These are phyloP conservation scores for Hydrocynus forskahlii DNA, from an alignment of 2,797 vertebrate genomes.

Conservation along the genomic window DNA sequence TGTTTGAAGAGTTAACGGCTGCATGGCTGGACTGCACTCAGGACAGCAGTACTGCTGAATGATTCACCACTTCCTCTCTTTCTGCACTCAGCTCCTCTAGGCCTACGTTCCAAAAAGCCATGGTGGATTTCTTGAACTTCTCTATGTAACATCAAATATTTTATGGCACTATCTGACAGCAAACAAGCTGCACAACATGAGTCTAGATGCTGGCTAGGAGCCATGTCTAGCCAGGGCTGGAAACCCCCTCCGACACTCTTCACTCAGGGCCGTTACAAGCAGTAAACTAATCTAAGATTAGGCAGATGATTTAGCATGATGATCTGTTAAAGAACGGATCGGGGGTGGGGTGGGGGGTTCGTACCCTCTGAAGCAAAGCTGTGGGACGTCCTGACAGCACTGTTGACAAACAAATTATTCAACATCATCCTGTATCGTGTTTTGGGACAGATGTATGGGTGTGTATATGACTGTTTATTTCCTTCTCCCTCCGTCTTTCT, in stretches of 20 bases:
- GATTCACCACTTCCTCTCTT: conserved; percentile 10
- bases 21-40: conserved; percentile 24
- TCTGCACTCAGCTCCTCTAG: neutral
- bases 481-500: neutral
- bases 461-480: neutral
- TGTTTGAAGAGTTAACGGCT: conserved; percentile 43
- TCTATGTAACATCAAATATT: neutral
- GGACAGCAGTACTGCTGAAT: conserved; percentile 14
- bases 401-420: neutral
- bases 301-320: neutral
- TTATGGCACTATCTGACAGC: neutral
- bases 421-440: neutral
- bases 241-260: neutral
- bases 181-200: neutral
- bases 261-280: neutral
- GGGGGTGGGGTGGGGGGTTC: neutral
- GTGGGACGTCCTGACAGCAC: neutral
- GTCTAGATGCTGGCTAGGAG: neutral
- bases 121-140: neutral
- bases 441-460: neutral
- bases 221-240: neutral
- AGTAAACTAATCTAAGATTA: neutral
- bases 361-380: neutral
- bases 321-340: conserved; percentile 3
- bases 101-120: neutral